phyloP scores from a whole-genome alignment of 2,113 vertebrate species.

The Trogon surrucura region DNA sequence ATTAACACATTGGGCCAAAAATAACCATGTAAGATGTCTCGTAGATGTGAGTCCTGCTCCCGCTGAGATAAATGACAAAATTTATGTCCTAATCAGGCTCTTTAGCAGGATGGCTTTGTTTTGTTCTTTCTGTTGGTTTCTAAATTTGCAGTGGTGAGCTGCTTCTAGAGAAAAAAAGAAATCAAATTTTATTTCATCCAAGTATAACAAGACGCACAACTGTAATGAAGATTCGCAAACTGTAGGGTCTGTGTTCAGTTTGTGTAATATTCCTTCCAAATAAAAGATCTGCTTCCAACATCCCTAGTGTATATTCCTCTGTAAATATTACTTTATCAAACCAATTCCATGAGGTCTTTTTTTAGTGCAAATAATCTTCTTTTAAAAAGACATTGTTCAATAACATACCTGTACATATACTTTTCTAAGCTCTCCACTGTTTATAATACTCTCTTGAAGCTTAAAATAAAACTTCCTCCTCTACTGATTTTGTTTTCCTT shows the following conservation, averaged over 20 bases:
- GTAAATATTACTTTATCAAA: constrained; percentile 70
- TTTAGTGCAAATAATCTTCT: constrained; percentile 46
- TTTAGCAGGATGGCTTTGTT: neutral
- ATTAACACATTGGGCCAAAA: neutral
- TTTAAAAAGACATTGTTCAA: constrained; percentile 33
- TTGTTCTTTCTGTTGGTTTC: neutral
- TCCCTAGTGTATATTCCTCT: constrained; percentile 66
- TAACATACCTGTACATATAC: constrained; percentile 62
- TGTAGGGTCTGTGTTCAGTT: constrained; percentile 63
- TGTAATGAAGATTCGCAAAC: constrained; percentile 64
- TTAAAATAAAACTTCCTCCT: constrained; percentile 71
- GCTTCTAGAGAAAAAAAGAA: constrained; percentile 26
- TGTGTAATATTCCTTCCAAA: constrained; percentile 72
- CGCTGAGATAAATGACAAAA: neutral
- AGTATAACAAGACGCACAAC: constrained; percentile 43
- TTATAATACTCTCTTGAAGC: constrained; percentile 63
- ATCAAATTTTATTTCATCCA: constrained; percentile 18
- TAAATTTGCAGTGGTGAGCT: constrained; percentile 28
- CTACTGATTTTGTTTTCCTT: constrained; percentile 66
- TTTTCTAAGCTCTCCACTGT: constrained; percentile 68
- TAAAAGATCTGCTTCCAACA: constrained; percentile 70
- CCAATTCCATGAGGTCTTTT: constrained; percentile 18
- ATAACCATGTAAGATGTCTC: neutral
- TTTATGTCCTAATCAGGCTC: neutral
- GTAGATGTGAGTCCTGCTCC: neutral